Evolutionary conservation across 2,888 invertebrate species (phyloP).

Genomic region (Drosophila acutilabella): DNA sequence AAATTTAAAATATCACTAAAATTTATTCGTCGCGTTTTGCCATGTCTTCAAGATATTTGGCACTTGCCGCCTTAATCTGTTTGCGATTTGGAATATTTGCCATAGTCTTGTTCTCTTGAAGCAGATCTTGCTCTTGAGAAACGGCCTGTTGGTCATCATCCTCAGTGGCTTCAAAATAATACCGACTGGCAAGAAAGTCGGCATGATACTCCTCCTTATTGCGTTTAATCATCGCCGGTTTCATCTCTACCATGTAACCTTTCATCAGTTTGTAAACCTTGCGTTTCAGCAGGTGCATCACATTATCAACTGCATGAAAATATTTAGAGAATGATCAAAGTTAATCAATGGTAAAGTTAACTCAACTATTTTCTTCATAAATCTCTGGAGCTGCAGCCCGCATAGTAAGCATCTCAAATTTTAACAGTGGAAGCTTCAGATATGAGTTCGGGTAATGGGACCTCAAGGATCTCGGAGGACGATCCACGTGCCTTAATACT

Average conservation of each 20-base stretch:
- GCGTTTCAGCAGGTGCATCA: conserved; percentile 74
- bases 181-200: conserved; percentile 61
- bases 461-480: conserved; percentile 57
- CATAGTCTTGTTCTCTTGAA: conserved; percentile 66
- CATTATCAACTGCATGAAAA: conserved; percentile 64
- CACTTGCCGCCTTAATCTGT: conserved; percentile 82
- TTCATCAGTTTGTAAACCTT: conserved; percentile 75
- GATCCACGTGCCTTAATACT: conserved; percentile 80
- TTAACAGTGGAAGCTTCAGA: conserved; percentile 82
- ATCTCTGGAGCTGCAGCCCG: conserved; percentile 79
- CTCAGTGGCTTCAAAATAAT: conserved; percentile 34
- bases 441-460: conserved; percentile 80
- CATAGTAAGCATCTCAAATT: conserved; percentile 81
- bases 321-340: too few relatives aligned
- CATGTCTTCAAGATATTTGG: conserved; percentile 82
- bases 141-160: conserved; percentile 33
- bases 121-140: conserved; percentile 57
- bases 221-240: conserved; percentile 35
- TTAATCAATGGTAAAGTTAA: neutral
- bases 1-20: conserved; percentile 23
- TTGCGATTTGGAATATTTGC: conserved; percentile 81
- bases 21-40: conserved; percentile 80
- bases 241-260: conserved; percentile 61
- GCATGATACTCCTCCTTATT: conserved; percentile 76
- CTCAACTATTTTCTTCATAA: conserved; percentile 81